Base-by-base conservation (phyloP, 2,888 invertebrate species). In the Busseola fusca region DNA sequence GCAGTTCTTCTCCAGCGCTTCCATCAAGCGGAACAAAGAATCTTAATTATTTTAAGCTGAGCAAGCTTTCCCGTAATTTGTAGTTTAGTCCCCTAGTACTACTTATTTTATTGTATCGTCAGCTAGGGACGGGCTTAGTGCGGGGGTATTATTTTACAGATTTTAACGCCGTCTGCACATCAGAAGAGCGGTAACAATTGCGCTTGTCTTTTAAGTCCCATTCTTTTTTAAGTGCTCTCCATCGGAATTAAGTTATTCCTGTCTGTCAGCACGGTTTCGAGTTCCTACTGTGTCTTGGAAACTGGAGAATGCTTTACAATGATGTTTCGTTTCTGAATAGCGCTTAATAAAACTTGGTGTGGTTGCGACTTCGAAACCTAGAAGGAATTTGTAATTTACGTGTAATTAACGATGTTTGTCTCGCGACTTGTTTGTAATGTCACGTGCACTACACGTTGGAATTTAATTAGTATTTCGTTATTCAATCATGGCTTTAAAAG, bases 11-110 rank as follows among this genome's bases (percentile, higher is more conserved):
- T 81, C 73, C 72, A 84, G 87, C 84, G 83, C 86, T 70, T 74
- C 87, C 87, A 86, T 87, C 89, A 89, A 90, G 86, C 87, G 86
- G 86, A 88, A 94, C 93, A 93, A 94, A 93, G 92, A 92, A 91
- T 93, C 91, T 93, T 94, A 95, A 95, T 95, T 94, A 93, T 93
- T 94, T 94, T 92, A 93, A 94, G 92, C 93, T 89, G 90, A 91
- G 90, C 90, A 87, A 91, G 91, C 91, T 91, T 88, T 88, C 86
- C 87, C 88, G 91, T 93, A 92, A 93, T 94, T 93, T 91, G 91
- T 93, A 93, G 91, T 92, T 91, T 90, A 92, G 88, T 91, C 90
- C 87, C 87, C 84, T 87, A 90, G 88, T 84, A 85, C 82, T 87
- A 90, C 91, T 93, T 92, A 93, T 94, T 93, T 93, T 93, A 94